Conservation (phyloP, 2,888 invertebrate genomes). For the Clistopyga incitator region DNA sequence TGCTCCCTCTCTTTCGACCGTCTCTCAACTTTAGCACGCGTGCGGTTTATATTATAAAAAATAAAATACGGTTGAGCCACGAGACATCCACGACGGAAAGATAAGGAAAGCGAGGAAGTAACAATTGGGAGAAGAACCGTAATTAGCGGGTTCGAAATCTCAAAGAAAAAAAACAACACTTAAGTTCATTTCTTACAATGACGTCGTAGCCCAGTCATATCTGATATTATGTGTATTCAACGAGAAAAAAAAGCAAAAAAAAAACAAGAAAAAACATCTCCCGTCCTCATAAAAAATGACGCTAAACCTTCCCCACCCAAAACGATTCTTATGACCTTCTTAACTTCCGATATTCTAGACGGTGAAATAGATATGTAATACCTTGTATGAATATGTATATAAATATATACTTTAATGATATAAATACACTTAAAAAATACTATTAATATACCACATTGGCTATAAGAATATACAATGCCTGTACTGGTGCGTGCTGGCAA, state of each 20-base stretch:
- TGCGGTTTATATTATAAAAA: constrained; percentile 5
- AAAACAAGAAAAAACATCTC: constrained; percentile 49
- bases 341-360: constrained; percentile 64
- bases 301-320: constrained; percentile 29
- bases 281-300: constrained; percentile 49
- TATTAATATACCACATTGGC: constrained; percentile 67
- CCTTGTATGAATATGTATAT: constrained; percentile 70
- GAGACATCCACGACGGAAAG: constrained; percentile 12
- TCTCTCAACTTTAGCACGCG: constrained; percentile 15
- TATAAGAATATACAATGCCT: constrained; percentile 67
- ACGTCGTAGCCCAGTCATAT: constrained; percentile 44
- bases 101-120: not conserved
- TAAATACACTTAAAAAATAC: constrained; percentile 63
- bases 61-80: constrained; percentile 5
- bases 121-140: constrained; percentile 20
- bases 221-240: constrained; percentile 55
- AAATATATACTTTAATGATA: constrained; percentile 67
- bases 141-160: constrained; percentile 33
- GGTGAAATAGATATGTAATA: constrained; percentile 68
- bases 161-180: constrained; percentile 28
- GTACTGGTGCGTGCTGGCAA: constrained; percentile 62
- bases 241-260: too few species aligned
- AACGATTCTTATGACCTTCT: constrained; percentile 26
- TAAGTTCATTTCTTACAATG: constrained; percentile 46
- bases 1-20: constrained; percentile 22